Base-by-base conservation (phyloP, 2,113 vertebrate species). In the Muntiacus muntjak region DNA sequence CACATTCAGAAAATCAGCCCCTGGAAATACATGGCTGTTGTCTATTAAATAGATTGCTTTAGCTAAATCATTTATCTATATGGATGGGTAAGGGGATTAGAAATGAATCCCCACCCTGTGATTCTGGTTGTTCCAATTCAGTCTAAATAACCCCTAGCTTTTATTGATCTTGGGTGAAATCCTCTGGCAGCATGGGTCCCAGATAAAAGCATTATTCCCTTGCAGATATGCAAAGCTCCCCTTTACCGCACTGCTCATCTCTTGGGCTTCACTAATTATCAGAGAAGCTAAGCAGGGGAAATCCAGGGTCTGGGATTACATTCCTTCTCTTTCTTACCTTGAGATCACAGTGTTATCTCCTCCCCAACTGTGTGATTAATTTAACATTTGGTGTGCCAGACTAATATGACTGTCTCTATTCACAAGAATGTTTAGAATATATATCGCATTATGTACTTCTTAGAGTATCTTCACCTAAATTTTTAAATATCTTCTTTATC, bases 41-140 rank as follows among this genome's bases (percentile, higher is more conserved):
- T 98, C 97, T 98, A 23, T 98, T 96, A 95, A 98, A 97, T 97
- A 97, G 97, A 94, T 98, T 87, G 94, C 97, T 96, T 97, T 96
- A 94, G 95, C 95, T 98, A 97, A 96, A 95, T 98, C 96, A 98
- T 98, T 89, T 74, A 23, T 0, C 19, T 40, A 3, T 98, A 74
- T 98, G 98, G 90, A 96, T 96, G 97, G 97, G 97, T 96, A 98
- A 89, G 93, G 83, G 97, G 97, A 98, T 98, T 99, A 98, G 98
- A 98, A 98, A 98, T 91, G 97, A 95, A 97, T 98, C 91, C 96
- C 98, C 92, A 58, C 98, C 98, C 94, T 95, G 79, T 21, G 81
- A 19, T 95, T 96, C 28, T 45, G 91, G 97, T 96, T 86, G 96
- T 97, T 98, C 96, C 95, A 97, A 87, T 98, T 97, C 97, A 96